These are phyloP conservation scores for Vimba vimba DNA, from an alignment of 2,113 vertebrate genomes.

Conservation along the genomic window DNA sequence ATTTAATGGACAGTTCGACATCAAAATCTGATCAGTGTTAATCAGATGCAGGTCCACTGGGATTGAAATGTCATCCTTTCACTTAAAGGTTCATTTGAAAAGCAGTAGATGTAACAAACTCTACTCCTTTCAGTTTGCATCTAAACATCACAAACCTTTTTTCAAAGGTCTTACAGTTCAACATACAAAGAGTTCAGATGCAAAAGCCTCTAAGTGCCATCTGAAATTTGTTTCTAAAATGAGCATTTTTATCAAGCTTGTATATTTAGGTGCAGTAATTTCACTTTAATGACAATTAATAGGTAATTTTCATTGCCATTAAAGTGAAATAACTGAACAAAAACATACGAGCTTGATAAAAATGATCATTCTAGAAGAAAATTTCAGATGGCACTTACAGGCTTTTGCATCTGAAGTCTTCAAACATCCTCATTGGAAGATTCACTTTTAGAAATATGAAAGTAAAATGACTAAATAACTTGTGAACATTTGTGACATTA, in stretches of 20 bases:
- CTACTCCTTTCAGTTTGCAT: background rate
- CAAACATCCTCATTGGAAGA: background rate
- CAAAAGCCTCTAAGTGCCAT: too few species aligned
- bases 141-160: background rate
- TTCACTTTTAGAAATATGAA: background rate
- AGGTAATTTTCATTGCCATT: too few species aligned
- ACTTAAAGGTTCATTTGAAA: constrained; percentile 11
- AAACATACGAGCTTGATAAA: too few species aligned
- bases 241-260: too few species aligned
- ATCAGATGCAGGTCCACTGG: constrained; percentile 4
- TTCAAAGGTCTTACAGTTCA: background rate
- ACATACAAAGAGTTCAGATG: too few species aligned
- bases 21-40: background rate
- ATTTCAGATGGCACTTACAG: too few species aligned
- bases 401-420: too few species aligned
- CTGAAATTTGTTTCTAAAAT: too few species aligned
- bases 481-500: background rate
- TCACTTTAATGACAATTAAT: too few species aligned
- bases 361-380: too few species aligned
- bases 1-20: background rate
- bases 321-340: too few species aligned
- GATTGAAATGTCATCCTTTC: constrained; percentile 21
- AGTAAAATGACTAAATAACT: background rate
- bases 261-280: too few species aligned
- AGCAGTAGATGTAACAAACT: constrained; percentile 16